These are phyloP conservation scores for Botrylloides violaceus DNA, from an alignment of 23 tunicate species.

Conservation along the genomic window DNA sequence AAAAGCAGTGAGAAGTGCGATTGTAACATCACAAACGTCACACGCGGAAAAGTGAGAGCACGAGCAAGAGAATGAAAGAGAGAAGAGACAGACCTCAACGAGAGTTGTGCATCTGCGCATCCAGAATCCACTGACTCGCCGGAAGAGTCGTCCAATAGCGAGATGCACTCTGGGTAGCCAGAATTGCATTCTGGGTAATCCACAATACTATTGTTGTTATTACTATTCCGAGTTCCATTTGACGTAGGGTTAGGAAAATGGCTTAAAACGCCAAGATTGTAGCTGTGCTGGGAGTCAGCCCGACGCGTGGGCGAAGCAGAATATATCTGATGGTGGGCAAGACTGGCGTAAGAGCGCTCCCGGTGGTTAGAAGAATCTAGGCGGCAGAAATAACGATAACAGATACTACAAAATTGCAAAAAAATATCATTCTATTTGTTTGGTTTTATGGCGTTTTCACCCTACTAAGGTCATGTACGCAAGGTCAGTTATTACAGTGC, in stretches of 20 bases:
- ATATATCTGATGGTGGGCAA: not conserved
- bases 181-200: constrained; percentile 11
- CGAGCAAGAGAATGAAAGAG: constrained; percentile 2
- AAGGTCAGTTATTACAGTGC: too few relatives aligned
- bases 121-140: not conserved
- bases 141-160: constrained; percentile 1
- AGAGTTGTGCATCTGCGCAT: too few relatives aligned
- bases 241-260: constrained; percentile 8
- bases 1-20: not conserved
- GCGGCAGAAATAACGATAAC: not conserved
- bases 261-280: constrained; percentile 1
- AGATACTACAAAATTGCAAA: not conserved
- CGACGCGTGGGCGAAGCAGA: too few relatives aligned
- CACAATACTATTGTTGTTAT: not conserved
- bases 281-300: not conserved
- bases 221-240: constrained; percentile 8
- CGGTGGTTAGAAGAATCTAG: too few relatives aligned
- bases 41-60: not conserved
- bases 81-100: constrained; percentile 3
- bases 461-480: too few relatives aligned
- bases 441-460: too few relatives aligned
- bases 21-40: constrained; percentile 7
- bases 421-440: too few relatives aligned
- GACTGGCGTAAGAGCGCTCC: constrained; percentile 15
- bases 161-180: constrained; percentile 4